phyloP scores from a whole-genome alignment of 2,888 invertebrate species.

The Zygothrica quintamaculata region DNA sequence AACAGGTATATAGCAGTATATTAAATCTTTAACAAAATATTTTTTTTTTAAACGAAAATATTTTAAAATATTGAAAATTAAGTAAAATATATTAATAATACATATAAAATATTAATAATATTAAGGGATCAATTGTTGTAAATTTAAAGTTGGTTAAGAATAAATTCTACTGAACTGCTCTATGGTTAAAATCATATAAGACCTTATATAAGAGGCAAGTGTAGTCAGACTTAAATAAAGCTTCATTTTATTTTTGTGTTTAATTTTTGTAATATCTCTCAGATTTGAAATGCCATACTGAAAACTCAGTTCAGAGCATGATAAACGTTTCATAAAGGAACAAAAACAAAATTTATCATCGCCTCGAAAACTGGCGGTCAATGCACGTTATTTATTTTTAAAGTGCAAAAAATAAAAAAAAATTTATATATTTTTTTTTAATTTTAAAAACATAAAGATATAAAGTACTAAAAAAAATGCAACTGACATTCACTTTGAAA shows the following conservation, averaged over 20 bases:
- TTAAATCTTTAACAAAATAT: background rate
- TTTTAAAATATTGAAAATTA: too few relatives aligned
- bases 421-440: constrained; percentile 9
- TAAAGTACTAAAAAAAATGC: constrained; percentile 17
- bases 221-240: too few relatives aligned
- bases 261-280: too few relatives aligned
- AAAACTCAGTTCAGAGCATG: constrained; percentile 32
- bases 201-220: too few relatives aligned
- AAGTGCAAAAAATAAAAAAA: constrained; percentile 5
- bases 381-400: constrained; percentile 51
- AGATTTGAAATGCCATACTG: constrained; percentile 27
- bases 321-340: constrained; percentile 36
- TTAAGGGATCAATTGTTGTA: too few relatives aligned
- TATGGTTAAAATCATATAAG: too few relatives aligned
- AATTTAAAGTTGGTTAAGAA: too few relatives aligned
- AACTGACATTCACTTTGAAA: constrained; percentile 64
- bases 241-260: background rate
- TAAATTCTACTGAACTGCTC: too few relatives aligned
- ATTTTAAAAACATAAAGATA: background rate
- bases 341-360: constrained; percentile 62
- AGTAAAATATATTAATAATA: too few relatives aligned
- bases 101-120: too few relatives aligned
- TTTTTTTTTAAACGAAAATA: background rate
- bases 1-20: background rate
- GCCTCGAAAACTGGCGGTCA: constrained; percentile 60